phyloP scores from a whole-genome alignment of 2,113 vertebrate genomes.

The Otus sunia region DNA sequence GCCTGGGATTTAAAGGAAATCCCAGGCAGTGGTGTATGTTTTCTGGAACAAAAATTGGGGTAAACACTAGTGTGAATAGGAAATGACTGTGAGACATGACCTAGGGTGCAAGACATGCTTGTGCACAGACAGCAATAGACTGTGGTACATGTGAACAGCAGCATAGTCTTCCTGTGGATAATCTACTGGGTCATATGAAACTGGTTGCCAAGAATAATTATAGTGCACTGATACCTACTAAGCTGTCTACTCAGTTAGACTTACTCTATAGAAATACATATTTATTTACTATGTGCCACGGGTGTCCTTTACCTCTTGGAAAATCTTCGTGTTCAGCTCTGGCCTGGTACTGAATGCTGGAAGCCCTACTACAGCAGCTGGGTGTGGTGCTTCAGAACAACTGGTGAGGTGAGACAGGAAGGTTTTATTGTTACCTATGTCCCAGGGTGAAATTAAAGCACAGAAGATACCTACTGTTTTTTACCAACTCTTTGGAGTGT shows the following conservation, averaged over 20 bases:
- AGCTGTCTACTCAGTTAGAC: background rate
- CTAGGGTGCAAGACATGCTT: rapidly evolving
- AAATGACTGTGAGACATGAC: background rate
- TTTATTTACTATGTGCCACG: background rate
- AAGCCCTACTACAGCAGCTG: background rate
- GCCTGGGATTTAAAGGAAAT: background rate
- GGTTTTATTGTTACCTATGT: background rate
- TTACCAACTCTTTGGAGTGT: background rate
- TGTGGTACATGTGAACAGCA: background rate
- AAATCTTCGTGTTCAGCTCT: background rate
- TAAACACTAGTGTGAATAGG: background rate
- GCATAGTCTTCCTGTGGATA: background rate
- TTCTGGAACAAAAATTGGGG: background rate
- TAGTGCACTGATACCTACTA: background rate
- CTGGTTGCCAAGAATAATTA: background rate
- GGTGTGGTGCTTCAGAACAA: background rate
- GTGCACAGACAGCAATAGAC: background rate
- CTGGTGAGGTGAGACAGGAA: background rate
- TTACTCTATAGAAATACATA: background rate
- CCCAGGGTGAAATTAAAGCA: background rate
- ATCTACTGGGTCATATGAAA: background rate
- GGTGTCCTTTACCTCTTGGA: background rate
- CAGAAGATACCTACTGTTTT: background rate
- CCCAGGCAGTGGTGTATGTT: background rate
- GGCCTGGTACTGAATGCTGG: background rate